Evolutionary conservation across 2,888 invertebrate species (phyloP), one percentile per base, ranked within the genome.

Genomic region (Rhamnusium bicolor): DNA sequence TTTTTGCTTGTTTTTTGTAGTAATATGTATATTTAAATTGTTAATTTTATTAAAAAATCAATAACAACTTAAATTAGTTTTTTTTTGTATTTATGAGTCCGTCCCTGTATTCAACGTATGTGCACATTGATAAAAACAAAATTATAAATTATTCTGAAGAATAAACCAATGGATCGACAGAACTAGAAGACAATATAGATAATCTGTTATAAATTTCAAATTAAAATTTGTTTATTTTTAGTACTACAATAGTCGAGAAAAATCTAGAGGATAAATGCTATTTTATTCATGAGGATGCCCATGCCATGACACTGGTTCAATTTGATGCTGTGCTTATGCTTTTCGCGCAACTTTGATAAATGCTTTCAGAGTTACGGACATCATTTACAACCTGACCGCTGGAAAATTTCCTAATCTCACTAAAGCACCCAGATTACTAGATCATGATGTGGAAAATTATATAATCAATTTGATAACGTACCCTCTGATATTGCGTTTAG

Each of bases 331-430:
- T 14, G 56, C 24, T 69, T 62, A 58, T 63, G 24, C 29, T 46
- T 53, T 47, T 40, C 49, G 73, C 40, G 61, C 58, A 68, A 72
- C 77, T 76, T 76, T 78, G 77, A 80, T 77, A 71, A 78, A 80
- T 78, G 71, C 65, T 67, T 29, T 62, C 65, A 61, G 67, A 62
- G 67, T 65, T 63, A 46, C 66, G 69, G 67, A 71, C 53, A 72
- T 74, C 76, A 60, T 76, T 76, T 68, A 76, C 71, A 76, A 74
- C 71, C 72, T 76, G 76, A 76, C 76, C 76, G 69, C 74, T 56
- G 74, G 74, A 76, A 76, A 76, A 74, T 76, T 75, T 74, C 69
- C 65, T 72, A 73, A 76, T 74, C 76, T 67, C 70, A 51, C 60
- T 71, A 58, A 65, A 67, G 72, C 74, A 65, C 60, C 54, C 66